Evolutionary conservation across 2,113 vertebrate species (phyloP).

Genomic region (Xiphophorus maculatus): DNA sequence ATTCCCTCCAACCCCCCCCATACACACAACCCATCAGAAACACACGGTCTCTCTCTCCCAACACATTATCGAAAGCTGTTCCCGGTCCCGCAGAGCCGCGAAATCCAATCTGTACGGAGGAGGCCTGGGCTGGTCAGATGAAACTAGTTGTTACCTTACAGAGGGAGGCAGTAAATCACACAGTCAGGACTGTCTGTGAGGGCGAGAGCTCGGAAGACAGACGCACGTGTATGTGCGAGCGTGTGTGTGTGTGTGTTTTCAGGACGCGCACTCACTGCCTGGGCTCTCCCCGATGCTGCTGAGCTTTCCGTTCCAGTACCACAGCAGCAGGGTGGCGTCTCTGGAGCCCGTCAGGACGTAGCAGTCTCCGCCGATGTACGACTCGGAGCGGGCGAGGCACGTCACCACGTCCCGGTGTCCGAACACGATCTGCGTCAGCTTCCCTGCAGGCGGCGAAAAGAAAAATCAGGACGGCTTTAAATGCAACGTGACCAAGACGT

Average conservation of each 20-base stretch:
- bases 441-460: constrained; percentile 78
- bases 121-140: constrained; percentile 74
- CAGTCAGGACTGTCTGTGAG: constrained; percentile 60
- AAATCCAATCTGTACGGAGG: constrained; percentile 79
- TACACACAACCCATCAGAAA: constrained; percentile 42
- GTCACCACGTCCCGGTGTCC: constrained; percentile 98
- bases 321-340: constrained; percentile 95
- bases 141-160: constrained; percentile 79
- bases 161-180: constrained; percentile 75
- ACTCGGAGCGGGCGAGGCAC: constrained; percentile 93
- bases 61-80: constrained; percentile 57
- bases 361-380: constrained; percentile 97
- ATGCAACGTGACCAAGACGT: not conserved
- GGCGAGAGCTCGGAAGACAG: constrained; percentile 42
- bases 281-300: constrained; percentile 90
- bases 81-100: constrained; percentile 54
- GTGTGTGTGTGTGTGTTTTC: constrained; percentile 21
- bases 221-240: constrained; percentile 15
- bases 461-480: not conserved
- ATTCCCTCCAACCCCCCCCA: constrained; percentile 17
- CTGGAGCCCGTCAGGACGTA: constrained; percentile 95
- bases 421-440: constrained; percentile 95
- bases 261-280: constrained; percentile 80
- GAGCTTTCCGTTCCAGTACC: constrained; percentile 98
- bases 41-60: constrained; percentile 42